Evolutionary conservation across 2,113 vertebrate genomes (phyloP).

Genomic region (Ictalurus furcatus): DNA sequence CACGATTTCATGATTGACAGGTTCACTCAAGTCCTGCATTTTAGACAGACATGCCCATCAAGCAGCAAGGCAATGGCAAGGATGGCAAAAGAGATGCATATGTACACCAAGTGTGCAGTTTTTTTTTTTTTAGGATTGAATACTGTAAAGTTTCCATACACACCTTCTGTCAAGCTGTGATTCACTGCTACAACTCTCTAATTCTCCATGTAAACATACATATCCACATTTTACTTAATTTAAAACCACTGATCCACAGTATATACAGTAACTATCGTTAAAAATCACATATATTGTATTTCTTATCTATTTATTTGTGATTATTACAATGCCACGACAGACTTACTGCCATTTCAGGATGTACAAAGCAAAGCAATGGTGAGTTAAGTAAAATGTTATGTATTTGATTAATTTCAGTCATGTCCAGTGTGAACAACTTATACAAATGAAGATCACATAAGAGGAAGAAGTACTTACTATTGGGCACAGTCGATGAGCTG

Average conservation of each 20-base stretch:
- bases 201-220: background rate
- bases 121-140: background rate
- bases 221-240: background rate
- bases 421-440: background rate
- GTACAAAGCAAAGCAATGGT: background rate
- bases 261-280: background rate
- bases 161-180: background rate
- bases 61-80: background rate
- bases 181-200: background rate
- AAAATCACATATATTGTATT: background rate
- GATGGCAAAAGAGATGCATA: background rate
- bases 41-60: background rate
- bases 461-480: conserved; percentile 63
- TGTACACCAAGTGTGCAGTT: no score
- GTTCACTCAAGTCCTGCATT: background rate
- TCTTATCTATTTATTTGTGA: background rate
- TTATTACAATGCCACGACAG: background rate
- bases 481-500: conserved; percentile 77
- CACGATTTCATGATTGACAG: background rate
- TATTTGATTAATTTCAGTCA: background rate
- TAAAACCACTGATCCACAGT: background rate
- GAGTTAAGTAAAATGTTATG: background rate
- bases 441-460: background rate
- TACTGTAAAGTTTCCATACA: background rate
- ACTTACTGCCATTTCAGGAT: background rate